Conservation (phyloP, 2,113 vertebrate genomes). For the Heteronetta atricapilla region DNA sequence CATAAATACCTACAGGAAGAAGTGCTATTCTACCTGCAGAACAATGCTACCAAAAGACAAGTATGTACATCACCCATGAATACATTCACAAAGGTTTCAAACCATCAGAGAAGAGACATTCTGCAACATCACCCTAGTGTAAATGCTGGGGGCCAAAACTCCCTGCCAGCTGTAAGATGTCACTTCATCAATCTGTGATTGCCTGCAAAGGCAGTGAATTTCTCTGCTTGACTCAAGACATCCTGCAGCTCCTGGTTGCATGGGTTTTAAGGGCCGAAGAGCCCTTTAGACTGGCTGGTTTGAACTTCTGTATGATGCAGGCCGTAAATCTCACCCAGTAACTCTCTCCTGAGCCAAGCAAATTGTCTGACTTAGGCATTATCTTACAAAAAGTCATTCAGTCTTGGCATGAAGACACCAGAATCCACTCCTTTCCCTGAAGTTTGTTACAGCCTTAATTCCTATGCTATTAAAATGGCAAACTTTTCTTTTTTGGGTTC, state of each 20-base stretch:
- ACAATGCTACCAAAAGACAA: background rate
- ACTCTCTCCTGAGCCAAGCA: background rate
- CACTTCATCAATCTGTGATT: background rate
- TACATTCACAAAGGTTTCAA: background rate
- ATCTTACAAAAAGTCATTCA: background rate
- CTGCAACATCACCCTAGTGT: background rate
- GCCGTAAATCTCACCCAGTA: background rate
- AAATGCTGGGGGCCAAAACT: background rate
- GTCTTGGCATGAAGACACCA: background rate
- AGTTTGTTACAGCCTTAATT: background rate
- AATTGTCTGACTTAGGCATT: background rate
- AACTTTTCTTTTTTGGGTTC: background rate
- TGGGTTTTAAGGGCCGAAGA: background rate
- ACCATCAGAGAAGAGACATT: background rate
- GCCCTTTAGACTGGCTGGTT: background rate
- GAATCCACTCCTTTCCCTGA: background rate
- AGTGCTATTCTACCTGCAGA: background rate
- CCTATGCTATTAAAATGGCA: background rate
- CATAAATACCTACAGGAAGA: background rate
- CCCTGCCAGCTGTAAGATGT: background rate
- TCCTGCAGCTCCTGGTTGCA: background rate
- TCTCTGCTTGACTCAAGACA: rapidly evolving
- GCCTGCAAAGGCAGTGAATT: background rate
- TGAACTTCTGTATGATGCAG: background rate
- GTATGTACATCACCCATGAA: rapidly evolving